Percentiles rank a stretch among this genome's conserved stretches.
Conservation (phyloP, 1,140 invertebrate species). For the Sarcophaga bullata region DNA sequence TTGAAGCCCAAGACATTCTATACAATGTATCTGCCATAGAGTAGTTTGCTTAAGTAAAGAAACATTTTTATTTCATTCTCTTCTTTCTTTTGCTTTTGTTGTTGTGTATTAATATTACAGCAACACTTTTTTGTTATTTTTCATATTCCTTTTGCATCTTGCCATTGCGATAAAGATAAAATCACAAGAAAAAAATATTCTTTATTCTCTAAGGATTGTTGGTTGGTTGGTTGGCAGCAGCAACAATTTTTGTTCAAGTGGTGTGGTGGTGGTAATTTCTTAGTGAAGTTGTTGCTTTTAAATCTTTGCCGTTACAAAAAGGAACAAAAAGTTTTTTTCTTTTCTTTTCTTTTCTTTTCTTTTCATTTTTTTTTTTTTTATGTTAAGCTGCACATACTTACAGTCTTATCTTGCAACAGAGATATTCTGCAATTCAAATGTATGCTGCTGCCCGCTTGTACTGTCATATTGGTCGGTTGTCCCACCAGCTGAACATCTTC, state of each 20-base stretch:
- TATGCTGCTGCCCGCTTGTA: slow-evolving; percentile 82
- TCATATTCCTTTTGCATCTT: slow-evolving; percentile 1
- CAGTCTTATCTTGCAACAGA: slow-evolving; percentile 86
- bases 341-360: not conserved
- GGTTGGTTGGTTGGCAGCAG: not conserved
- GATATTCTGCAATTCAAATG: slow-evolving; percentile 85
- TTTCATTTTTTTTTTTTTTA: not conserved
- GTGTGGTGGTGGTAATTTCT: not conserved
- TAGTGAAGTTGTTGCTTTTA: not conserved
- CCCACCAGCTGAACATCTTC: slow-evolving; percentile 70
- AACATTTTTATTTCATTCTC: not conserved
- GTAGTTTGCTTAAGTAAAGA: not conserved
- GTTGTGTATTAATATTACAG: no score
- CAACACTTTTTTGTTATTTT: not conserved
- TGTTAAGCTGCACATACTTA: slow-evolving; percentile 67
- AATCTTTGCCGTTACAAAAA: not conserved
- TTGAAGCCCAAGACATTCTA: no score
- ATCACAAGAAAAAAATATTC: not conserved
- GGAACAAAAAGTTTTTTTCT: not conserved
- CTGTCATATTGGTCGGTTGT: slow-evolving; percentile 78
- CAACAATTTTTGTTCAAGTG: not conserved
- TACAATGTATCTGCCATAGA: no score
- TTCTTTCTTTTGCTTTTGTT: not conserved
- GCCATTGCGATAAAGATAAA: not conserved
- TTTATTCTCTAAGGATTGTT: not conserved